These are phyloP conservation scores for Bathynomus jamesi DNA, from an alignment of 1,140 invertebrate species.

Conservation along the genomic window DNA sequence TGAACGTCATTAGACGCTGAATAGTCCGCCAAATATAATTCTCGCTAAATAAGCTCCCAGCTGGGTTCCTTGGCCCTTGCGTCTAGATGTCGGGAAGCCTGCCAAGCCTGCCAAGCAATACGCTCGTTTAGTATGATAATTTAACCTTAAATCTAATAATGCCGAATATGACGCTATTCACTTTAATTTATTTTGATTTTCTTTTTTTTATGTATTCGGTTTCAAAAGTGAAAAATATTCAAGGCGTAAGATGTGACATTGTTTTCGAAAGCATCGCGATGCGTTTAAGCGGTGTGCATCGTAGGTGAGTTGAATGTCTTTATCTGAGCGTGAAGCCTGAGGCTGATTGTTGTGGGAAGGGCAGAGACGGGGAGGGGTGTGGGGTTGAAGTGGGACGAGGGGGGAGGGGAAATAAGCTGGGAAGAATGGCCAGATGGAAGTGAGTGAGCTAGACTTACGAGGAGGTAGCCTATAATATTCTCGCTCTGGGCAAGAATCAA, in stretches of 20 bases:
- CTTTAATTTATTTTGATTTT: not conserved
- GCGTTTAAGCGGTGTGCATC: no score
- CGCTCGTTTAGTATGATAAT: not conserved
- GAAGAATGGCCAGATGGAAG: not conserved
- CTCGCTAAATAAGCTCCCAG: not conserved
- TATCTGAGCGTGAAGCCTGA: not conserved
- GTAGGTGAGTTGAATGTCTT: not conserved
- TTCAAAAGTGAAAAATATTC: no score
- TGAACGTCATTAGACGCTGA: not conserved
- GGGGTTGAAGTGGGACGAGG: not conserved
- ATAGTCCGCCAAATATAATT: not conserved
- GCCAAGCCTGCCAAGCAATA: not conserved
- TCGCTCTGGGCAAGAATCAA: no score
- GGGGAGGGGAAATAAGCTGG: not conserved
- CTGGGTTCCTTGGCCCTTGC: not conserved
- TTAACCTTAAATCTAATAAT: not conserved
- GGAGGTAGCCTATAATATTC: no score
- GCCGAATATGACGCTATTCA: not conserved
- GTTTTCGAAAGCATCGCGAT: no score
- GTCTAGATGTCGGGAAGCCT: not conserved
- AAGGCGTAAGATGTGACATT: no score
- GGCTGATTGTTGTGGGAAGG: not conserved
- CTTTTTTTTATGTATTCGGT: not conserved
- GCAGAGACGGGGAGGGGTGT: not conserved
- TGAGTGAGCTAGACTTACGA: not conserved